Evolutionary conservation across 2,113 vertebrate genomes (phyloP), one percentile per base, ranked within the genome.

Genomic region (Mormyrus iriodes): DNA sequence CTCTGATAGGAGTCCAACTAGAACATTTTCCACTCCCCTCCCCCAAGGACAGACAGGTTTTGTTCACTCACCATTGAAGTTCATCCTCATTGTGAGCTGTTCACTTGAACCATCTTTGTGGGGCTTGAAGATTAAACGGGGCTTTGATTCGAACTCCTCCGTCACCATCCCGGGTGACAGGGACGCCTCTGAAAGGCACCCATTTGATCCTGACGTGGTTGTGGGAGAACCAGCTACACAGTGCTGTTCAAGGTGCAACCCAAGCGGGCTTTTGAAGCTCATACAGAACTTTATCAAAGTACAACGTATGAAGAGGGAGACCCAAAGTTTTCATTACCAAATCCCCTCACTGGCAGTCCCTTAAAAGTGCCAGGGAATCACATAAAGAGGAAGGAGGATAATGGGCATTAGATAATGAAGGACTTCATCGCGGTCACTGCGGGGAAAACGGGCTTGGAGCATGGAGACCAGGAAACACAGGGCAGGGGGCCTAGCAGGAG

Each of bases 81-180:
- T 91, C 91, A 90, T 73, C 76, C 90, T 89, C 91, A 91, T 89
- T 91, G 90, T 92, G 90, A 88, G 90, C 89, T 90, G 90, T 89
- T 91, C 46, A 86, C 91, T 91, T 88, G 88, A 91, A 88, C 90
- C 86, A 55, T 89, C 90, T 90, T 89, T 83, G 82, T 10, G 44
- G n/a, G 88, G 89, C 86, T 61, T 87, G 87, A 89, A 89, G 90
- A 91, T 91, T 90, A 90, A 89, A 91, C 90, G 83, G 85, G 88
- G 51, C 90, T 93, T 92, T 93, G 93, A 93, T 91, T 87, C 88
- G 65, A 82, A 39, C 24, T 42, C 65, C 35, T 82, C 85, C 79
- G 88, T 42, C 21, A 46, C 90, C 90, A 90, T 91, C 91, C 91
- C 88, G 24, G 39, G 91, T 89, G 89, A 90, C 61, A 31, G 53